Conservation (phyloP, 2,888 invertebrate genomes). For the Hybos culiciformis region DNA sequence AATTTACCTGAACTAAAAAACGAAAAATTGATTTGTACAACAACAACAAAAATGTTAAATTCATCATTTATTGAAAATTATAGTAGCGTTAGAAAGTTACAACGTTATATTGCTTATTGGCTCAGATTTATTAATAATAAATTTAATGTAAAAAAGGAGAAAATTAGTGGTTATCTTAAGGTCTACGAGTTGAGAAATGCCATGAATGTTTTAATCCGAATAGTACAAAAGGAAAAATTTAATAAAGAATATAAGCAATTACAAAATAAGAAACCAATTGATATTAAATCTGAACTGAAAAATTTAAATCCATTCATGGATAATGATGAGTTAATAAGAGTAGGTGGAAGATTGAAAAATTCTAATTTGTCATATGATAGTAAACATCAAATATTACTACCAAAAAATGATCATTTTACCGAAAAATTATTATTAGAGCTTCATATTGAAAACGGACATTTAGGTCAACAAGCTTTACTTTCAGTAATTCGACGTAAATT, state of each 20-base stretch:
- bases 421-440: background rate
- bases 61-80: no score
- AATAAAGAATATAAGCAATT: background rate
- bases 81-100: no score
- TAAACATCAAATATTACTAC: constrained; percentile 1
- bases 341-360: constrained; percentile 4
- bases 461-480: constrained; percentile 8
- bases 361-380: background rate
- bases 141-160: no score
- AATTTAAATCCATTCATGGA: constrained; percentile 1
- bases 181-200: no score
- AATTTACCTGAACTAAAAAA: no score
- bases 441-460: constrained; percentile 5
- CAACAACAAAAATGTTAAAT: no score
- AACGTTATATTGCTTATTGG: no score
- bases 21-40: no score
- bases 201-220: constrained; percentile 6
- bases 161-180: no score
- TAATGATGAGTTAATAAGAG: no score
- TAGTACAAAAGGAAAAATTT: constrained; percentile 9
- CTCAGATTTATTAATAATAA: background rate
- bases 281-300: constrained; percentile 3
- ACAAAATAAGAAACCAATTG: background rate
- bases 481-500: constrained; percentile 12
- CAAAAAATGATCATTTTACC: background rate